A percentile compares a stretch with the other conserved stretches of the same genome.
phyloP scores from a whole-genome alignment of 2,888 invertebrate species.

The Muschampia plurimacula region DNA sequence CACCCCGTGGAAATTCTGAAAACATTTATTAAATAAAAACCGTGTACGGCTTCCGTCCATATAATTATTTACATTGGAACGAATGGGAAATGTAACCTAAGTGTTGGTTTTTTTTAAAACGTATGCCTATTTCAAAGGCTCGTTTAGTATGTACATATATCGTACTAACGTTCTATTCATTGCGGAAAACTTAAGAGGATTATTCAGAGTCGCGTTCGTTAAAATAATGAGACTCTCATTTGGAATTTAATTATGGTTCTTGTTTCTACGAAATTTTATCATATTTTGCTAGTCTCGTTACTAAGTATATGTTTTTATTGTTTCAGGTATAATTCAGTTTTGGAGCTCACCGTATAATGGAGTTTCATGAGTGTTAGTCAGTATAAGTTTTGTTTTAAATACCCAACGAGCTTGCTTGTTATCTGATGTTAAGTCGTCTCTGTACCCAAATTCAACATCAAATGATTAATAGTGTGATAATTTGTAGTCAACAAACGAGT shows the following conservation, averaged over 20 bases:
- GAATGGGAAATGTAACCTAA: conserved; percentile 1
- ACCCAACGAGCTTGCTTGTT: too few relatives aligned
- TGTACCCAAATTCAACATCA: background rate
- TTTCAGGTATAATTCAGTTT: conserved; percentile 1
- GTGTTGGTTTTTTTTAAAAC: background rate
- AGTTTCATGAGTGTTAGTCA: background rate
- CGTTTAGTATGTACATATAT: background rate
- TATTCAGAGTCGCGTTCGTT: background rate
- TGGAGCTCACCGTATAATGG: background rate
- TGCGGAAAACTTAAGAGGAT: background rate
- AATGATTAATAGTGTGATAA: background rate
- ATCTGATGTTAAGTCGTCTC: too few relatives aligned
- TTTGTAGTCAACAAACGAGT: background rate
- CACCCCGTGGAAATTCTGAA: conserved; percentile 28
- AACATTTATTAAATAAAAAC: conserved; percentile 37
- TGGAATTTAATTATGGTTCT: background rate
- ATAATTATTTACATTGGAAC: conserved; percentile 19
- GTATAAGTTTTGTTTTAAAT: background rate
- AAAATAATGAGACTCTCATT: background rate
- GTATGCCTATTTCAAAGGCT: background rate
- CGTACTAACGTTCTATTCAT: background rate
- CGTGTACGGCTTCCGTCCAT: conserved; percentile 10
- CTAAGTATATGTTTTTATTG: background rate
- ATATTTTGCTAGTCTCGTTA: background rate
- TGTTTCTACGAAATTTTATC: background rate